Percentiles rank a stretch among this genome's conserved stretches.
These are phyloP conservation scores for Notolabrus celidotus DNA, from an alignment of 2,797 vertebrate genomes.

Conservation along the genomic window DNA sequence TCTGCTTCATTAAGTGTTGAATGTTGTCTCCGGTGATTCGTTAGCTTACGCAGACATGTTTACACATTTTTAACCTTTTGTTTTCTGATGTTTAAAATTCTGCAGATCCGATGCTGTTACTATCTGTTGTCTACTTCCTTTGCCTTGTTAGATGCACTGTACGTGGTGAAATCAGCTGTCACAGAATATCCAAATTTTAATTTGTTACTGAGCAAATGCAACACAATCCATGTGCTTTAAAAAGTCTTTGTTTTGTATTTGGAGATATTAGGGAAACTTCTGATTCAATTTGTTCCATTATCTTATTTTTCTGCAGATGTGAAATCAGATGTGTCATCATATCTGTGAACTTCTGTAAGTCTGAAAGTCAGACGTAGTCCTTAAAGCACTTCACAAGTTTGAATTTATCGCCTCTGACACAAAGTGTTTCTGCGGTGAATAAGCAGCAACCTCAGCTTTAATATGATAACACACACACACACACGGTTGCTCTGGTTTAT, in stretches of 20 bases:
- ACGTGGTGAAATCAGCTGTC: constrained; percentile 22
- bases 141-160: constrained; percentile 20
- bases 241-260: constrained; percentile 50
- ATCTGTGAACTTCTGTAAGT: not conserved
- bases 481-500: not conserved
- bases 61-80: constrained; percentile 41
- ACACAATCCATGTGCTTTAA: constrained; percentile 14
- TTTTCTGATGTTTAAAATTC: constrained; percentile 3
- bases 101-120: constrained; percentile 16
- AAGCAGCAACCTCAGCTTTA: not conserved
- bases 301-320: not conserved
- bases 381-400: not conserved
- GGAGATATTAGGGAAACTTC: too few species aligned
- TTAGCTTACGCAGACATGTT: constrained; percentile 41
- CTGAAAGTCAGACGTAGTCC: not conserved
- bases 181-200: constrained; percentile 13
- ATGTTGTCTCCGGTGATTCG: constrained; percentile 49
- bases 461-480: not conserved
- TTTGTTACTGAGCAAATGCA: constrained; percentile 34
- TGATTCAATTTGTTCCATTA: too few species aligned
- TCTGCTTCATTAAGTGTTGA: constrained; percentile 46
- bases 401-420: not conserved
- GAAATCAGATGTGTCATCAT: not conserved
- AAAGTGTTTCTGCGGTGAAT: not conserved
- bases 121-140: not conserved